These are phyloP conservation scores for Leptatherina wallacei DNA, from an alignment of 2,797 vertebrate genomes.

Conservation along the genomic window DNA sequence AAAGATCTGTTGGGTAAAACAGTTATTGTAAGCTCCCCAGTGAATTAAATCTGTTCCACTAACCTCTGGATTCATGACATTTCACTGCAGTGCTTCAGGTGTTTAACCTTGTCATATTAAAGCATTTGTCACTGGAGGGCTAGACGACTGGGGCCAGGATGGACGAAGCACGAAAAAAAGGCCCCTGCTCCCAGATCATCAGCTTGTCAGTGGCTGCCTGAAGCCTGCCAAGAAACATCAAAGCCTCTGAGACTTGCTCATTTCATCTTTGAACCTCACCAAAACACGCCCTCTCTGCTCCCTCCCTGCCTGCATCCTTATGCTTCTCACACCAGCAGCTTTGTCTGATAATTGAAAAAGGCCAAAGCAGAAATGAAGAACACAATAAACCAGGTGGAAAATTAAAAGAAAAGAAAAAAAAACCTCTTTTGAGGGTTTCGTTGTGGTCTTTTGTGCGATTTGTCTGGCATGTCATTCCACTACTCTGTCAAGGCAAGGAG, in stretches of 20 bases:
- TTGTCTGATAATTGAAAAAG: conserved; percentile 25
- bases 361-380: conserved; percentile 8
- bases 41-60: conserved; percentile 58
- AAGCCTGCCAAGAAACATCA: conserved; percentile 82
- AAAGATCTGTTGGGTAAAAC: conserved; percentile 14
- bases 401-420: conserved; percentile 19
- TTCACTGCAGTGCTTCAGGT: conserved; percentile 69
- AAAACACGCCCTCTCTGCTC: conserved; percentile 54
- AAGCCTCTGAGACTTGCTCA: conserved; percentile 66
- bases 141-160: conserved; percentile 61
- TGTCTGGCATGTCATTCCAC: conserved; percentile 35
- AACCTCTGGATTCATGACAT: conserved; percentile 57
- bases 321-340: conserved; percentile 13
- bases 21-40: conserved; percentile 13
- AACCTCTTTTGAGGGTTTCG: conserved; percentile 24
- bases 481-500: conserved; percentile 39
- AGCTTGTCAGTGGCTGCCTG: conserved; percentile 79
- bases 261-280: conserved; percentile 79
- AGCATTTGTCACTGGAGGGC: conserved; percentile 74
- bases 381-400: conserved; percentile 22
- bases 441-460: conserved; percentile 14
- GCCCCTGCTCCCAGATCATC: conserved; percentile 65
- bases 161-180: conserved; percentile 48
- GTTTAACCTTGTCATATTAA: conserved; percentile 82
- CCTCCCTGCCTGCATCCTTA: conserved; percentile 41